These are phyloP conservation scores for Seira sanloemensis DNA, from an alignment of 2,888 invertebrate genomes.

Conservation along the genomic window DNA sequence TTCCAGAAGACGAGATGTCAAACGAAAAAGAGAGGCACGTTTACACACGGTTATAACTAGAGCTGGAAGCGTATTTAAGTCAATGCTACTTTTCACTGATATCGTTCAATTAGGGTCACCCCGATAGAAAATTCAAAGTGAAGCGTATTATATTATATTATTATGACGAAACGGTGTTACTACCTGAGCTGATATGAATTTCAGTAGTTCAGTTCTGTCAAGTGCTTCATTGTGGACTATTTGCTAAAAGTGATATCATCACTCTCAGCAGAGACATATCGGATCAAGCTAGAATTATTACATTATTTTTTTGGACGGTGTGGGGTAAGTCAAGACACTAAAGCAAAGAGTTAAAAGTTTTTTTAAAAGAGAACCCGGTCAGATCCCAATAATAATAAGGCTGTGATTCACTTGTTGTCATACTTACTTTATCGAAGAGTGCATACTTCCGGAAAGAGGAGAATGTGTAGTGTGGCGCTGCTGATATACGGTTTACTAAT, in stretches of 20 bases:
- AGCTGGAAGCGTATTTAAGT: neutral
- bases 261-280: too few relatives aligned
- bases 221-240: too few relatives aligned
- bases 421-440: slow-evolving; percentile 11
- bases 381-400: neutral
- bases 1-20: slow-evolving; percentile 26
- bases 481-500: too few relatives aligned
- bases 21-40: too few relatives aligned
- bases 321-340: neutral
- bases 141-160: neutral
- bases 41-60: neutral
- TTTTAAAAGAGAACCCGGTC: slow-evolving; percentile 3
- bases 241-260: too few relatives aligned
- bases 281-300: too few relatives aligned
- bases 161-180: too few relatives aligned
- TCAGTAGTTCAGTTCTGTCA: too few relatives aligned
- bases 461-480: neutral
- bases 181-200: neutral
- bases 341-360: neutral
- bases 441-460: neutral
- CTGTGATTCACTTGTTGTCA: neutral
- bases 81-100: neutral
- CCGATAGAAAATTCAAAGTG: neutral
- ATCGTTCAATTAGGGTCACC: neutral
- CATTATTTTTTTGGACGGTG: too few relatives aligned